Conservation (phyloP, 2,888 invertebrate species). For the Leucophenga maculata region DNA sequence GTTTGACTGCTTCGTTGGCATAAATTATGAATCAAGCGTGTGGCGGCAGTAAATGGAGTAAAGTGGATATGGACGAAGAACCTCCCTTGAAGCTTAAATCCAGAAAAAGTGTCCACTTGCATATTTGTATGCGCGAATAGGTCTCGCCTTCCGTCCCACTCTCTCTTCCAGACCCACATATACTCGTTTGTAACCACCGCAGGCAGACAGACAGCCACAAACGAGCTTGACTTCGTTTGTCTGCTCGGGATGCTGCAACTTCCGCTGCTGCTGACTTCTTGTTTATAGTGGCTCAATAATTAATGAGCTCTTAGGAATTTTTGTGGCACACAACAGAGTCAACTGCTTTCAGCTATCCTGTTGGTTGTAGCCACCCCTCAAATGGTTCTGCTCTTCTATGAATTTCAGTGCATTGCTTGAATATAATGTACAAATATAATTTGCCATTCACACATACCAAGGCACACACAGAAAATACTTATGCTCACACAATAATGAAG, state of each 20-base stretch:
- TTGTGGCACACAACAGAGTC: conserved; percentile 61
- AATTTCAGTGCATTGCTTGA: conserved; percentile 41
- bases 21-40: conserved; percentile 65
- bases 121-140: conserved; percentile 28
- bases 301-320: conserved; percentile 67
- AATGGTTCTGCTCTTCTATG: background rate
- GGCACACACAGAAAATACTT: conserved; percentile 49
- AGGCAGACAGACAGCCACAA: conserved; percentile 46
- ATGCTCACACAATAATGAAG: conserved; percentile 50
- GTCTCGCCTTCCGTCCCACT: background rate
- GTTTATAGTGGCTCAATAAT: conserved; percentile 68
- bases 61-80: background rate
- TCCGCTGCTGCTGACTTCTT: conserved; percentile 31
- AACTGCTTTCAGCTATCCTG: conserved; percentile 54
- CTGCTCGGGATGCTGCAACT: conserved; percentile 5
- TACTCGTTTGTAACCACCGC: background rate
- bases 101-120: conserved; percentile 57
- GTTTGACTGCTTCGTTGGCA: conserved; percentile 44
- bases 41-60: conserved; percentile 32
- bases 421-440: conserved; percentile 65
- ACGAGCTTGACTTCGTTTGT: conserved; percentile 52
- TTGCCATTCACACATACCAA: conserved; percentile 53
- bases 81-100: background rate
- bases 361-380: conserved; percentile 40
- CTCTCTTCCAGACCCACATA: background rate